Base-by-base conservation (phyloP, 2,797 vertebrate species). In the Botia kubotai region DNA sequence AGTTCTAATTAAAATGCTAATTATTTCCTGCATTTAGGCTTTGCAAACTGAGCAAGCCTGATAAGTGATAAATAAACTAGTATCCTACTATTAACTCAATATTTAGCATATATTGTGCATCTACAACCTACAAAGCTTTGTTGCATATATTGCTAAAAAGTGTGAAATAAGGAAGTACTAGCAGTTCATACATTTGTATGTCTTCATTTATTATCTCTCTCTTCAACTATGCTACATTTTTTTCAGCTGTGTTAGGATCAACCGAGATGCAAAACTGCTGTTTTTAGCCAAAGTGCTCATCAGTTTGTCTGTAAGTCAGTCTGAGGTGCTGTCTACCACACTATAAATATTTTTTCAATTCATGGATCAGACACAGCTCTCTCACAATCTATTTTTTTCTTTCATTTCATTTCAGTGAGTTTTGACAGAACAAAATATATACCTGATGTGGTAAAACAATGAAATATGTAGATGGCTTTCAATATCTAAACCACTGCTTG, bases 251-350 rank as follows among this genome's bases (percentile, higher is more conserved):
- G 10, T 52, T 52, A 72, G 78, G 39, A 46, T 46, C 43, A 46
- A 11, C 8, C 10, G 43, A 76, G 33, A 55, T 67, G 0, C 69
- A n/a, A 57, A 81, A 79, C 62, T 69, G 82, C 79, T 58, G 75
- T 26, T 55, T 70, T 84, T 75, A 81, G 70, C 75, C 62, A 48
- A n/a, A 53, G 29, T 33, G 33, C 74, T 68, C 33, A 63, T 71
- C 36, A 62, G 10, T 39, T 60, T 48, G 46, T 53, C 67, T 75
- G 53, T 58, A 36, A 65, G 62, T 58, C 52, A 75, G 46, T 53
- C 1, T 55, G 52, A 7, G 65, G n/a, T 76, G n/a, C 50, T 39
- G n/a, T 6, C 23, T 5, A 29, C 21, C 12, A 29, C 58, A 62
- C 58, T 26, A 55, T 76, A 76, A 26, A 26, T 26, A 26, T 26